Conservation (phyloP, 2,888 invertebrate genomes). For the Malachius bipustulatus region DNA sequence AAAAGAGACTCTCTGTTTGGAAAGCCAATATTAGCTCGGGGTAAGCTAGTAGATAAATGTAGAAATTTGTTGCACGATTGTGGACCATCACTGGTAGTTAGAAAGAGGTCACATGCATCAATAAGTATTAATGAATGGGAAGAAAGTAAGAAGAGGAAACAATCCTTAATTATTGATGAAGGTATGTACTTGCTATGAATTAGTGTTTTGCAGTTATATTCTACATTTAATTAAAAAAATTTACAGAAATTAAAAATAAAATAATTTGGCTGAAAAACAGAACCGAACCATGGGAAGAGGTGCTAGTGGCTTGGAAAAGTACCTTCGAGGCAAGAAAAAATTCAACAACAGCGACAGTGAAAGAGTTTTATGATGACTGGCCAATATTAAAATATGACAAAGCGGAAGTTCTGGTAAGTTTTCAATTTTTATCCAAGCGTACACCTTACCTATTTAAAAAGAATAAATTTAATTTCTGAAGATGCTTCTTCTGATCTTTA, state of each 20-base stretch:
- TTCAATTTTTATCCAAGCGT: too few relatives aligned
- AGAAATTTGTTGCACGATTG: constrained; percentile 13
- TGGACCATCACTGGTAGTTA: constrained; percentile 6
- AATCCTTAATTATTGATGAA: too few relatives aligned
- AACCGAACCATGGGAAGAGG: constrained; percentile 12
- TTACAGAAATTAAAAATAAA: constrained; percentile 3
- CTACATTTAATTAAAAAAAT: neutral
- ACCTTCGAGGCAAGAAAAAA: constrained; percentile 8
- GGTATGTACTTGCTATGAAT: neutral
- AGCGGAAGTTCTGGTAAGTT: constrained; percentile 10
- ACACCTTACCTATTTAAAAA: too few relatives aligned
- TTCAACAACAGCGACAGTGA: constrained; percentile 3
- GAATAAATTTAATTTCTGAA: too few relatives aligned
- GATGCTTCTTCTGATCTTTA: too few relatives aligned
- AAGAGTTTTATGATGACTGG: constrained; percentile 8
- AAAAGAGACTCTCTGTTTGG: constrained; percentile 11
- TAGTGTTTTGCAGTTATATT: too few relatives aligned
- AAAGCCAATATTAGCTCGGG: constrained; percentile 12
- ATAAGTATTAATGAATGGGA: too few relatives aligned
- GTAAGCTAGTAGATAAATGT: constrained; percentile 15
- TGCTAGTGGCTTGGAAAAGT: constrained; percentile 10
- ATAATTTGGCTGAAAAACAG: constrained; percentile 11
- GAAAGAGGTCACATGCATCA: constrained; percentile 9
- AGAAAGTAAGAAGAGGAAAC: too few relatives aligned
- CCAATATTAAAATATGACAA: constrained; percentile 10